Evolutionary conservation across 2,113 vertebrate genomes (phyloP), one percentile per base, ranked within the genome.

Genomic region (Nematolebias whitei): DNA sequence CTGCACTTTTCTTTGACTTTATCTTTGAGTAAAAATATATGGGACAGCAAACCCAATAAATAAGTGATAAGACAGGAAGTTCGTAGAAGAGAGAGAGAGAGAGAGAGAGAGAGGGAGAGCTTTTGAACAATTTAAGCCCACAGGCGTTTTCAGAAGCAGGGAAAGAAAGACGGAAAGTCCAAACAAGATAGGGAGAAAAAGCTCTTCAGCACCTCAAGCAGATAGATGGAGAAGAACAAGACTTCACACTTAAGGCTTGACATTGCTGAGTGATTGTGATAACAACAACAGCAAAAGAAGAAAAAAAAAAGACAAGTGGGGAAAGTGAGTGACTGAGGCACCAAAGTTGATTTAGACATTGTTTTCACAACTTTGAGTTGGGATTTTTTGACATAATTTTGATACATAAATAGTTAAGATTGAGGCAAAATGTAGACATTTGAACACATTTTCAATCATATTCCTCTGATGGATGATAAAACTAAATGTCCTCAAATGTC

Each of bases 31-130:
- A 66, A 71, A 84, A 90, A 89, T 85, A 84, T 85, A 76, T 85
- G 76, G 84, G 80, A 88, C 84, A 83, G 78, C 66, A 83, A 78
- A 87, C 87, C 77, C 82, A 83, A 83, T 91, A 89, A 89, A 92
- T 90, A 92, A 89, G 69, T 87, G 84, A 91, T 91, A 85, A 91
- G 76, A 65, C 54, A 80, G 83, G 79, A 85, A 82, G 76, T 87
- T 87, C 44, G 69, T 63, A 60, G 84, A 75, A 68, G 73, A 68
- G 73, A 67, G 32, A 35, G 32, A 66, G 73, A 70, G 73, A 69
- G 76, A 68, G 73, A 70, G 73, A 67, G 76, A 68, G 73, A 69
- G 76, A 68, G 73, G 66, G 73, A 69, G 80, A 79, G 79, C 82
- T 86, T 90, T 85, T 85, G 83, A 90, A 85, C 88, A 86, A 80